Evolutionary conservation across 1,140 invertebrate species (phyloP), one percentile per base, ranked within the genome.

Genomic region (Chironomus tepperi): DNA sequence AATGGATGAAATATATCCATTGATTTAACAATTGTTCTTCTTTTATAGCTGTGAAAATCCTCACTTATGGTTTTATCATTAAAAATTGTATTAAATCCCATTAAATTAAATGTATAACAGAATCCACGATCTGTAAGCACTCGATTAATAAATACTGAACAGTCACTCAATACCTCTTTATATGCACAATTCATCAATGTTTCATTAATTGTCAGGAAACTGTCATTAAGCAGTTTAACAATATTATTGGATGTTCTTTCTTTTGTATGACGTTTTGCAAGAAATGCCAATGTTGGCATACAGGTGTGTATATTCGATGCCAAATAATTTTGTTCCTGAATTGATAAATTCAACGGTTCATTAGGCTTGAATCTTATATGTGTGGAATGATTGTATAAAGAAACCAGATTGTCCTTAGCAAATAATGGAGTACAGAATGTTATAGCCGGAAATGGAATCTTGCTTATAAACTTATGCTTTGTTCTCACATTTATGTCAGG

Each of bases 51-150:
- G 3, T 57, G 5, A 57, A 57, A 57, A 15, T 57, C 47, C 12
- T 57, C 47, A 57, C 12, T 57, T 15, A 57, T 57, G 3, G 15
- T 3, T 5, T 57, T n/a, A 57, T 12, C 47, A 57, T 57, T 57
- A 57, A 57, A 57, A 57, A 57, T 57, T 10, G 47, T 57, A 57
- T 57, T 57, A 57, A 57, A 57, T 12, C 47, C 47, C n/a, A n/a
- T 12, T 12, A 57, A n/a, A 57, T 57, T 57, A 15, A 57, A 57
- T 57, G 47, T 15, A 15, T 57, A 57, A 57, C 47, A 57, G 15
- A 57, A 57, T 15, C 47, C 47, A 12, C 47, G 47, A 57, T 57
- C 47, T 15, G 47, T 57, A 1, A 57, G 10, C 12, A 57, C 47
- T 57, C 47, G 47, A 57, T 15, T 57, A 9, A 57, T 15, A 57